Percentiles rank a stretch among this genome's conserved stretches.
phyloP scores from a whole-genome alignment of 2,888 invertebrate species.

The Coenonympha glycerion region DNA sequence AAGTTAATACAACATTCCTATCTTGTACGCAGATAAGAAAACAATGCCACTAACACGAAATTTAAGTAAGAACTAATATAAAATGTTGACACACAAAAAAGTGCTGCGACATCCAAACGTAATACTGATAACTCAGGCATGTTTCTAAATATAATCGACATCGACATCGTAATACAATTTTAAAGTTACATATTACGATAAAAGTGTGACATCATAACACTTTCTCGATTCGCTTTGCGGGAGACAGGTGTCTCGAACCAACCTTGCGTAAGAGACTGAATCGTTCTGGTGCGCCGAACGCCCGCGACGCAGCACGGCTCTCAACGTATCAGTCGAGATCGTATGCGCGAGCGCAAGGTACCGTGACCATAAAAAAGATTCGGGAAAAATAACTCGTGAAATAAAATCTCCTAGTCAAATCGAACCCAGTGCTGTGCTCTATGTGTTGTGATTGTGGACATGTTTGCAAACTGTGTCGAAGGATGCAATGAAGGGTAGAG shows the following conservation, averaged over 20 bases:
- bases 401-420: slow-evolving; percentile 2
- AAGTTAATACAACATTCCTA: too few species aligned
- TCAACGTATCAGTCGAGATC: slow-evolving; percentile 30
- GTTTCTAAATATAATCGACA: neutral
- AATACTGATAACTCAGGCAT: neutral
- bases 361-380: too few species aligned
- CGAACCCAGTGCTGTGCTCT: slow-evolving; percentile 9
- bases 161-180: neutral
- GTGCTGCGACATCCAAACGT: neutral
- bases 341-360: slow-evolving; percentile 36
- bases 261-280: slow-evolving; percentile 56
- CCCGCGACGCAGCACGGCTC: slow-evolving; percentile 51
- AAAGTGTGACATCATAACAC: slow-evolving; percentile 47
- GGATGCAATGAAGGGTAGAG: slow-evolving; percentile 64
- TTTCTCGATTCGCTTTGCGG: slow-evolving; percentile 46
- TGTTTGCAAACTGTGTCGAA: slow-evolving; percentile 22
- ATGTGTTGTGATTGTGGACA: slow-evolving; percentile 24
- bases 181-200: slow-evolving; percentile 22
- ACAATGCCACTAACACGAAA: too few species aligned
- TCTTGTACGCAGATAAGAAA: too few species aligned
- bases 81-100: neutral
- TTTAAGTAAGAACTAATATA: neutral
- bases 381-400: neutral
- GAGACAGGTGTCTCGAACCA: slow-evolving; percentile 43
- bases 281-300: slow-evolving; percentile 66